Conservation (phyloP, 1,140 invertebrate genomes). For the Drosophila mayri region DNA sequence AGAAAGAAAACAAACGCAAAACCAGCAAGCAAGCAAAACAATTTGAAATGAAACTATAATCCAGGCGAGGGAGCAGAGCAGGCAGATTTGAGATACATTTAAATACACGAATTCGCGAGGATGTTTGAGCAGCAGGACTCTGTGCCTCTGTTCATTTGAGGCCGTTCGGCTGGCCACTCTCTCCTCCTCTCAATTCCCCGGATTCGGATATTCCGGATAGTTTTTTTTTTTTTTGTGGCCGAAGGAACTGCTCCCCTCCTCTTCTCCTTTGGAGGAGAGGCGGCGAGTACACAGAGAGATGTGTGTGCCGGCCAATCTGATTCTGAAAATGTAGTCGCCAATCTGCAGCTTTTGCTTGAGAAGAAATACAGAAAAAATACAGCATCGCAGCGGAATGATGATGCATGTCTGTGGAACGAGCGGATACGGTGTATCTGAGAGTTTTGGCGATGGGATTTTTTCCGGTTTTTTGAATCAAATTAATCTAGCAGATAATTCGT, state of each 20-base stretch:
- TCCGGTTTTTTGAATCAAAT: conserved; percentile 43
- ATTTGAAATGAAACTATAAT: conserved; percentile 57
- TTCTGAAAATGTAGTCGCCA: conserved; percentile 30
- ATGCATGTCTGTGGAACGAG: not conserved
- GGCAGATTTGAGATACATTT: conserved; percentile 34
- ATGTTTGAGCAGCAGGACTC: conserved; percentile 13
- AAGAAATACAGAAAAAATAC: conserved; percentile 20
- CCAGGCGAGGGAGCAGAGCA: conserved; percentile 37
- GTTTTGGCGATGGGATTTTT: conserved; percentile 24
- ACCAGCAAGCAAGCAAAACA: conserved; percentile 47
- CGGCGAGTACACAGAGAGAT: conserved; percentile 26
- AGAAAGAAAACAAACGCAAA: conserved; percentile 13
- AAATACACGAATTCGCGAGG: conserved; percentile 23
- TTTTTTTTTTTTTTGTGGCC: conserved; percentile 14
- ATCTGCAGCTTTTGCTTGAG: conserved; percentile 26
- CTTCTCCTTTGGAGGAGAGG: conserved; percentile 13
- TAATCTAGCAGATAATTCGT: conserved; percentile 30
- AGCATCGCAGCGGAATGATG: conserved; percentile 17
- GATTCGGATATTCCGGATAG: conserved; percentile 13
- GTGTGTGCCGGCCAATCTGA: conserved; percentile 20
- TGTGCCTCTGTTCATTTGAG: conserved; percentile 38
- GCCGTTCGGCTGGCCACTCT: conserved; percentile 20
- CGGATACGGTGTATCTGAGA: conserved; percentile 9
- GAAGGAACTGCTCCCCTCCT: conserved; percentile 1
- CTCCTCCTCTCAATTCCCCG: conserved; percentile 8